Evolutionary conservation across 2,113 vertebrate genomes (phyloP).

Genomic region (Oceanodroma tethys): DNA sequence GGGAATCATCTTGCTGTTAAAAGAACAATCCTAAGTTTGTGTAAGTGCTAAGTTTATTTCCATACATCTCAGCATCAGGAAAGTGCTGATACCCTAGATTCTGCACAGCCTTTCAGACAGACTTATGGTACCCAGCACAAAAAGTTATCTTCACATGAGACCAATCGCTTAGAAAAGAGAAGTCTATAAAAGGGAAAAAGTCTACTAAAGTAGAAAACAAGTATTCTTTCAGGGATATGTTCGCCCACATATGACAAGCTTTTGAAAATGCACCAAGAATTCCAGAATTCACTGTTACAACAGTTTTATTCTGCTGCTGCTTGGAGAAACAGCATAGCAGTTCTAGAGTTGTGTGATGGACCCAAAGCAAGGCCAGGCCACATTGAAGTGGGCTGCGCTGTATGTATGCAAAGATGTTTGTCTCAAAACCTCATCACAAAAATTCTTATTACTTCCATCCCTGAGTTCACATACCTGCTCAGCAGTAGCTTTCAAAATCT

Average conservation of each 20-base stretch:
- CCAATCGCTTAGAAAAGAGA: background rate
- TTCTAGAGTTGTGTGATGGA: background rate
- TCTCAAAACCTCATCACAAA: background rate
- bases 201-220: background rate
- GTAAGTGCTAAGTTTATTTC: background rate
- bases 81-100: background rate
- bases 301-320: background rate
- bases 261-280: background rate
- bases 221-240: background rate
- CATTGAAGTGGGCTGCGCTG: accelerated
- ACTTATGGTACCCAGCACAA: background rate
- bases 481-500: background rate
- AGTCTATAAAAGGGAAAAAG: background rate
- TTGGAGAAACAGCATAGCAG: background rate
- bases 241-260: background rate
- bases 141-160: background rate
- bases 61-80: background rate
- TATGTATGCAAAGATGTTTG: background rate
- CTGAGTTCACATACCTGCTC: slow-evolving; percentile 72
- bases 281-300: background rate
- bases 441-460: background rate
- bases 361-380: background rate
- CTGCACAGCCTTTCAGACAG: background rate
- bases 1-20: background rate
- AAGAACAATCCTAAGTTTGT: background rate